Percentiles rank a stretch among this genome's conserved stretches.
phyloP scores from a whole-genome alignment of 1,140 invertebrate species.

The Gryllus bimaculatus region DNA sequence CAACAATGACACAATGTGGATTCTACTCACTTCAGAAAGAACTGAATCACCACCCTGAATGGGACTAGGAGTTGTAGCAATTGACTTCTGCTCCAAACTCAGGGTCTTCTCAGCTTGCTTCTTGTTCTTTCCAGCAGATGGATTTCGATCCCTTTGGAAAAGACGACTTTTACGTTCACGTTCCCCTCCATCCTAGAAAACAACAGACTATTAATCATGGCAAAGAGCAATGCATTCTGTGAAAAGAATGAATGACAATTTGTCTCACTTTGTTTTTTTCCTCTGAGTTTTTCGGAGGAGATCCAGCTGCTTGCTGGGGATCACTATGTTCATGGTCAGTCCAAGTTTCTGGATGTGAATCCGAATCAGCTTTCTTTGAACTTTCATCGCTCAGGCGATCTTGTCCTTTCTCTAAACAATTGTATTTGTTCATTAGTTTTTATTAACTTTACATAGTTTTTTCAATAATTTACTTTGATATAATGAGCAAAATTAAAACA shows the following conservation, averaged over 20 bases:
- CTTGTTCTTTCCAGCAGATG: constrained; percentile 27
- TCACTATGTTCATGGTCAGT: constrained; percentile 49
- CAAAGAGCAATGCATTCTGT: background rate
- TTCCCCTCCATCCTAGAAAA: constrained; percentile 24
- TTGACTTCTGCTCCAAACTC: constrained; percentile 17
- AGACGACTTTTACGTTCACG: constrained; percentile 26
- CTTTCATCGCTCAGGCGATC: constrained; percentile 51
- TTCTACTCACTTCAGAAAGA: constrained; percentile 17
- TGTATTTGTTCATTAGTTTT: too few species aligned
- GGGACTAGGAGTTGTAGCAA: constrained; percentile 13
- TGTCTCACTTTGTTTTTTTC: constrained; percentile 55
- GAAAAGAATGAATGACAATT: background rate
- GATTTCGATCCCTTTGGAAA: constrained; percentile 27
- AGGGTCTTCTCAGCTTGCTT: constrained; percentile 23
- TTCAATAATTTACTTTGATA: too few species aligned
- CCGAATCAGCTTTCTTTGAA: constrained; percentile 50
- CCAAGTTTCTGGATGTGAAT: constrained; percentile 49
- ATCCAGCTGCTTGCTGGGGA: constrained; percentile 34
- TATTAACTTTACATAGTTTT: too few species aligned
- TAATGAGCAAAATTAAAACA: too few species aligned
- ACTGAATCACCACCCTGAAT: constrained; percentile 8
- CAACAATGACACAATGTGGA: too few species aligned
- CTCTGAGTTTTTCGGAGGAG: constrained; percentile 45
- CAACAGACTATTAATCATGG: background rate
- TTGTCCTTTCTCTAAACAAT: constrained; percentile 41